Evolutionary conservation across 2,113 vertebrate genomes (phyloP).

Genomic region (Melanostigma gelatinosum): DNA sequence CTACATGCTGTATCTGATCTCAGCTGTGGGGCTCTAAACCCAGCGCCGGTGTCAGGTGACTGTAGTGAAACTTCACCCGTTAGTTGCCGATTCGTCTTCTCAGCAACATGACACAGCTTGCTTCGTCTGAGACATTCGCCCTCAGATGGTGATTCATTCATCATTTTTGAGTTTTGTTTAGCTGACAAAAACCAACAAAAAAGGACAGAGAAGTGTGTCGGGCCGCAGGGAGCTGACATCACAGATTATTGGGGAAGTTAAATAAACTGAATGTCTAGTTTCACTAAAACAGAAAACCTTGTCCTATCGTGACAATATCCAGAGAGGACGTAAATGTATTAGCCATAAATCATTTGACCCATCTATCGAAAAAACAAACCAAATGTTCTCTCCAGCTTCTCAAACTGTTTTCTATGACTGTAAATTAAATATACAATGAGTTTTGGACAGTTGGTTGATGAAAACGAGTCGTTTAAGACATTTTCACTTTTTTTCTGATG

Average conservation of each 20-base stretch:
- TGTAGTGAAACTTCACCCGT: constrained; percentile 53
- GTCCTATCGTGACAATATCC: not conserved
- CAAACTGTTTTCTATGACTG: not conserved
- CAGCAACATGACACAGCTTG: constrained; percentile 33
- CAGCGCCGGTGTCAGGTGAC: constrained; percentile 55
- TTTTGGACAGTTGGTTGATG: not conserved
- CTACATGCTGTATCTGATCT: not conserved
- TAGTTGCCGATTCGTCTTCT: constrained; percentile 15
- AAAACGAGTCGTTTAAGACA: not conserved
- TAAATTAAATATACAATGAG: not conserved
- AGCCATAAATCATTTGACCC: not conserved
- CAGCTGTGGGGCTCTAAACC: not conserved
- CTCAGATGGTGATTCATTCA: not conserved
- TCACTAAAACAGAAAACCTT: constrained; percentile 5
- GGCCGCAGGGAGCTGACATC: constrained; percentile 36
- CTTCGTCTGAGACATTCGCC: constrained; percentile 16
- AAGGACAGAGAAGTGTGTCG: constrained; percentile 15
- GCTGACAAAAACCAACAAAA: constrained; percentile 12
- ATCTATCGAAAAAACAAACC: not conserved
- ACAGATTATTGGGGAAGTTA: constrained; percentile 63
- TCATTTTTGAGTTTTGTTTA: not conserved
- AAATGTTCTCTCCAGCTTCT: not conserved
- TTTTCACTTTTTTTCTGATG: not conserved
- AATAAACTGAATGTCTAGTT: constrained; percentile 38
- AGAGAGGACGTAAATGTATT: not conserved